These are phyloP conservation scores for Acronicta psi DNA, from an alignment of 2,888 invertebrate species.

Conservation along the genomic window DNA sequence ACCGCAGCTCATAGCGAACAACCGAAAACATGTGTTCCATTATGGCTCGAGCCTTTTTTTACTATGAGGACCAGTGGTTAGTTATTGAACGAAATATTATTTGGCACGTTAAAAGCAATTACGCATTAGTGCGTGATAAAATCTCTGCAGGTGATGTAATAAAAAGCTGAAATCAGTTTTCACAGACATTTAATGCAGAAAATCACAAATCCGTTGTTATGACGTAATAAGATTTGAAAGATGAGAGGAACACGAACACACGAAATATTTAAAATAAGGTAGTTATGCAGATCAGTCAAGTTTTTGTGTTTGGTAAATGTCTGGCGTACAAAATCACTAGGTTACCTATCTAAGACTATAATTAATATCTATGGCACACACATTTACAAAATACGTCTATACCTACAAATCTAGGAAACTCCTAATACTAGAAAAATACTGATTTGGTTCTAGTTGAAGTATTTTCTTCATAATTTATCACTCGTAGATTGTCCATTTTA, in stretches of 20 bases:
- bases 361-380: slow-evolving; percentile 54
- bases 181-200: slow-evolving; percentile 29
- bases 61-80: too few relatives aligned
- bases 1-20: too few relatives aligned
- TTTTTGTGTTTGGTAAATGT: slow-evolving; percentile 22
- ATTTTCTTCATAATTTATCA: neutral
- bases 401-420: neutral
- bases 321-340: slow-evolving; percentile 33
- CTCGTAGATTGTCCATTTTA: neutral
- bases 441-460: slow-evolving; percentile 12
- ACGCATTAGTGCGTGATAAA: neutral
- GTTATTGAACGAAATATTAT: too few relatives aligned
- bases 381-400: slow-evolving; percentile 28
- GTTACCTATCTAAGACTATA: slow-evolving; percentile 1
- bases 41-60: too few relatives aligned
- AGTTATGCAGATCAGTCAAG: slow-evolving; percentile 26
- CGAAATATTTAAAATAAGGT: slow-evolving; percentile 2
- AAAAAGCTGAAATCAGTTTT: slow-evolving; percentile 4
- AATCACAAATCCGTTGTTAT: slow-evolving; percentile 18
- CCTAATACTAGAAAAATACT: slow-evolving; percentile 18
- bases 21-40: too few relatives aligned
- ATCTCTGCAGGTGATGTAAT: neutral
- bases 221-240: neutral
- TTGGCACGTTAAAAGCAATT: too few relatives aligned
- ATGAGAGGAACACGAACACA: slow-evolving; percentile 6